Evolutionary conservation across 2,888 invertebrate genomes (phyloP).

Genomic region (Microctonus hyperodae): DNA sequence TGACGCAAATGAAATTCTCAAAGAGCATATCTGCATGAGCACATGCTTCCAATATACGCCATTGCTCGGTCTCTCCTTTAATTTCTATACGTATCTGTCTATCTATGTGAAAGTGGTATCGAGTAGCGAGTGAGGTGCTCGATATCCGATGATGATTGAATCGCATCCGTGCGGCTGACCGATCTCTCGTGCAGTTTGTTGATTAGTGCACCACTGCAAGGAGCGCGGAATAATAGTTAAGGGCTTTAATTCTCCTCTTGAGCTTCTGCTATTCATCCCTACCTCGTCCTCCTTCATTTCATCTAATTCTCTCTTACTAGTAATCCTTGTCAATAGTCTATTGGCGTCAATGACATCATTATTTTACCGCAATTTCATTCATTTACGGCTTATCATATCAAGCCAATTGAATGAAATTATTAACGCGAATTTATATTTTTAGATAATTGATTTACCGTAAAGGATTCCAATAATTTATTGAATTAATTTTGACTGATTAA

Average conservation of each 20-base stretch:
- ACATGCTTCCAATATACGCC: not conserved
- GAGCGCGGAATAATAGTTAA: not conserved
- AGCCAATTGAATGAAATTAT: not conserved
- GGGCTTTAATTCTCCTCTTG: not conserved
- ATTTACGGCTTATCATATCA: not conserved
- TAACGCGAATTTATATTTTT: not conserved
- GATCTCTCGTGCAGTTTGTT: constrained; percentile 7
- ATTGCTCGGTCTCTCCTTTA: not conserved
- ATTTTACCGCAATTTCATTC: not conserved
- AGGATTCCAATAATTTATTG: not conserved
- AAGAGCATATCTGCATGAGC: not conserved
- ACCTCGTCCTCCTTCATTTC: not conserved
- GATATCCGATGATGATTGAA: constrained; percentile 13
- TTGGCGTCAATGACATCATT: not conserved
- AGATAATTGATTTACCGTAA: not conserved
- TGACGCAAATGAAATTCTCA: not conserved
- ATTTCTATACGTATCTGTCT: not conserved
- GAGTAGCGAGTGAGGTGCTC: not conserved
- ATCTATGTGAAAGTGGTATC: not conserved
- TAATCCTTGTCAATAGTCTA: not conserved
- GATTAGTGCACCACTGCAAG: constrained; percentile 15
- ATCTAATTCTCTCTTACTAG: not conserved
- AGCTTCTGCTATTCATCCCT: not conserved
- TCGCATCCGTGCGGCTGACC: constrained; percentile 9
- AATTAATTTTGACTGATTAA: not conserved